phyloP scores from a whole-genome alignment of 2,888 invertebrate genomes.

The Prosapia bicincta region DNA sequence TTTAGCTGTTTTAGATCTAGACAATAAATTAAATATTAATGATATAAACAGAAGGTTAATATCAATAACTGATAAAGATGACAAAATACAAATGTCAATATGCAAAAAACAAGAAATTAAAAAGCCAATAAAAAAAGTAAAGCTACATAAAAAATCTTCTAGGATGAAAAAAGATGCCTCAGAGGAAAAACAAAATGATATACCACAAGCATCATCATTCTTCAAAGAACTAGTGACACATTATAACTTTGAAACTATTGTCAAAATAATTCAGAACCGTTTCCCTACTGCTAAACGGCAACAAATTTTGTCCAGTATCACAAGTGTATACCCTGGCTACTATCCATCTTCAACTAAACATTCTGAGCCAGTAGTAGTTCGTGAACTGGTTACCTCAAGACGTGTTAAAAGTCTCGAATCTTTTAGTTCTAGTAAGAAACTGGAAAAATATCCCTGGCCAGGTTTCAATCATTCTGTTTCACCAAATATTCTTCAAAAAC shows the following conservation, averaged over 20 bases:
- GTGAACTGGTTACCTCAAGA: neutral
- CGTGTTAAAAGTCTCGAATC: neutral
- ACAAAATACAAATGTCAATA: neutral
- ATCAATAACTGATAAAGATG: neutral
- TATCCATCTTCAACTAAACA: neutral
- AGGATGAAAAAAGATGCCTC: neutral
- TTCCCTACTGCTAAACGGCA: neutral
- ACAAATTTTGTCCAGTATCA: neutral
- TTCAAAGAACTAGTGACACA: neutral
- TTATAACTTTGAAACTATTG: neutral
- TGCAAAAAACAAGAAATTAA: neutral
- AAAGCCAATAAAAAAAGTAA: neutral
- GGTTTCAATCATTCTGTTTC: neutral
- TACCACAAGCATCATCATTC: neutral
- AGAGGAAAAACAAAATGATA: neutral
- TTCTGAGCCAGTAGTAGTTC: neutral
- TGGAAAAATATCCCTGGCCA: neutral
- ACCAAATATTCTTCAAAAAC: neutral
- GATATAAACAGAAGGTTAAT: neutral
- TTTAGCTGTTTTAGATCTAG: neutral
- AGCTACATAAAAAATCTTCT: neutral
- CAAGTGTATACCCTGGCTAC: neutral
- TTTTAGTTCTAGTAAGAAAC: neutral
- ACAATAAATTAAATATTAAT: neutral
- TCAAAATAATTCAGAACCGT: neutral